phyloP scores from a whole-genome alignment of 2,888 invertebrate species.

The Callyntrura guangdongensis region DNA sequence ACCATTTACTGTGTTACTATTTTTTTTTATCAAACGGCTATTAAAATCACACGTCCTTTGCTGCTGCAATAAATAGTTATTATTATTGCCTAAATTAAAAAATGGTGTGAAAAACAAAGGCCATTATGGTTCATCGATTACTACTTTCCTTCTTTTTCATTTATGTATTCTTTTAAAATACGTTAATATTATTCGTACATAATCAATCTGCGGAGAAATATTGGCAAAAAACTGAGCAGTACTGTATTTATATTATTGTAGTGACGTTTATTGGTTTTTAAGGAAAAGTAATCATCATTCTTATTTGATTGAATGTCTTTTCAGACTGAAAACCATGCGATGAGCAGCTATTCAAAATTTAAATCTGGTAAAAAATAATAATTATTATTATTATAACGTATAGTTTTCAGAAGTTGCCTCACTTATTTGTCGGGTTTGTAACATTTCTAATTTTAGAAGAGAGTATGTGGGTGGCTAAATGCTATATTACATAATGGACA shows the following conservation, averaged over 20 bases:
- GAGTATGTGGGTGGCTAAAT: background rate
- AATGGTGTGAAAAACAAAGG: conserved; percentile 32
- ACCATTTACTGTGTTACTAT: background rate
- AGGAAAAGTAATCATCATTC: conserved; percentile 4
- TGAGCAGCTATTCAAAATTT: conserved; percentile 43
- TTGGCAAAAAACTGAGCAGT: conserved; percentile 63
- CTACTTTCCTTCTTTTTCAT: background rate
- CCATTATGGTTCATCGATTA: conserved; percentile 45
- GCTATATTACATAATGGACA: background rate
- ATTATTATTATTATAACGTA: too few species aligned
- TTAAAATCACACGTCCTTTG: too few species aligned
- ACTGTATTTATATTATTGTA: conserved; percentile 43
- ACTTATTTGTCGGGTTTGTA: background rate
- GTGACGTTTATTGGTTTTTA: background rate
- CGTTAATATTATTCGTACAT: background rate
- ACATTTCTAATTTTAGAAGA: background rate
- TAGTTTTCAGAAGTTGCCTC: background rate
- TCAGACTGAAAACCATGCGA: conserved; percentile 49
- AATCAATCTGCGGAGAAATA: conserved; percentile 40
- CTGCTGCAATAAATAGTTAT: background rate
- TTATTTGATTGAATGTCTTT: conserved; percentile 47
- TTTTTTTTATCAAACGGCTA: background rate
- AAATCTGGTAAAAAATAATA: background rate
- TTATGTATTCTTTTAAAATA: background rate
- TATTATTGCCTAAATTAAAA: conserved; percentile 47